Percentiles rank a stretch among this genome's conserved stretches.
phyloP scores from a whole-genome alignment of 2,113 vertebrate genomes.

The Perca fluviatilis region DNA sequence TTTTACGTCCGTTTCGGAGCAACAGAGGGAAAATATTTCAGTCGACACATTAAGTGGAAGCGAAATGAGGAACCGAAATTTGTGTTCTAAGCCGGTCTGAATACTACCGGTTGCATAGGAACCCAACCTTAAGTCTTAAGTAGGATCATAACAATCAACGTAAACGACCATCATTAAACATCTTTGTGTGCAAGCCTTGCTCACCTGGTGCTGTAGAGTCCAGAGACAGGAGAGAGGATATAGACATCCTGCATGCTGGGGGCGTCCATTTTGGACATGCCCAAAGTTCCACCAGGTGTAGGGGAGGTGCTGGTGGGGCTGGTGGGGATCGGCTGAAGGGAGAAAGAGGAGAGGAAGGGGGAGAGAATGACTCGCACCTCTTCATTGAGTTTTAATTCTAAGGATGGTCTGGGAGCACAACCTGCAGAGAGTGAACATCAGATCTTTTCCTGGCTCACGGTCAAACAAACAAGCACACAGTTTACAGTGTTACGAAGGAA shows the following conservation, averaged over 20 bases:
- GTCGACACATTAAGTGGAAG: too few species aligned
- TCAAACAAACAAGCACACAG: constrained; percentile 47
- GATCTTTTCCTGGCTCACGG: constrained; percentile 19
- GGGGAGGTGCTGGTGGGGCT: constrained; percentile 88
- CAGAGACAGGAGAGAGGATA: constrained; percentile 90
- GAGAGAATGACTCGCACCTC: not conserved
- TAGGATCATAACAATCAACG: constrained; percentile 28
- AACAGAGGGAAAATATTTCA: too few species aligned
- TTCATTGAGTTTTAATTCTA: constrained; percentile 17
- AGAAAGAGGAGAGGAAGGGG: constrained; percentile 23
- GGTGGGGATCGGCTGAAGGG: constrained; percentile 87
- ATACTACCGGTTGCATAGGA: too few species aligned
- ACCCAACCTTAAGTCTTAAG: not conserved
- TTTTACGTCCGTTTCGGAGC: too few species aligned
- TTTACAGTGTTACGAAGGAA: constrained; percentile 1
- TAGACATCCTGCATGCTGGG: constrained; percentile 91
- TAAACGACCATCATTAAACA: constrained; percentile 34
- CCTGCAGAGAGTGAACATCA: constrained; percentile 15
- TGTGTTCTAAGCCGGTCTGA: too few species aligned
- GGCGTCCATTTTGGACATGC: constrained; percentile 89
- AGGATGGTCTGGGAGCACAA: constrained; percentile 16
- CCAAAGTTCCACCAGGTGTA: constrained; percentile 88
- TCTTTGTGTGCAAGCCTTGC: constrained; percentile 1
- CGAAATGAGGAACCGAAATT: too few species aligned
- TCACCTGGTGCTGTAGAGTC: constrained; percentile 91